Evolutionary conservation across 2,113 vertebrate species (phyloP), one percentile per base, ranked within the genome.

Genomic region (Notiomystis cincta): DNA sequence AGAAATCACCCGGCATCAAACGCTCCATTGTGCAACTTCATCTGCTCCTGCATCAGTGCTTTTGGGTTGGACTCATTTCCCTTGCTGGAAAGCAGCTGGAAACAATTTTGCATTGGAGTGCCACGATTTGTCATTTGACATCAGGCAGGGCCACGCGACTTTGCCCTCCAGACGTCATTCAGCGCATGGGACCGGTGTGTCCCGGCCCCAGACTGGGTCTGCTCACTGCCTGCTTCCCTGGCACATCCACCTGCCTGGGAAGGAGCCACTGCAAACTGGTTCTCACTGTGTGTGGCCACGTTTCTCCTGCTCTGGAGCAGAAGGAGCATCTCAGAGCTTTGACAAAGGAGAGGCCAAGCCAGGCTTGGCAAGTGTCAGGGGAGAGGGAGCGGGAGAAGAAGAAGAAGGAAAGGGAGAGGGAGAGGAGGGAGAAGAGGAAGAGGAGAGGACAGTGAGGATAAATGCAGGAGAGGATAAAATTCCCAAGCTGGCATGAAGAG

Each of bases 61-160:
- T 82, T 62, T 18, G 51, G 60, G 51, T 11, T 57, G 76, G 82
- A 58, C 82, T 81, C 12, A 3, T 83, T 71, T 92, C 92, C 60
- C 51, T 86, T 92, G 58, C 78, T 80, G 85, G 85, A 70, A 90
- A 94, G 79, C 58, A 70, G 93, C 71, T 89, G 95, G 88, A 75
- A 97, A 42, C 13, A 53, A 22, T 93, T 95, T 86, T 60, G 51
- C 27, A 2, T 44, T 0, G 1, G 33, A 37, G 76, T 5, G 31
- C 51, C 51, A 40, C 0, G 2, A 61, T 57, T 66, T 44, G 69
- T 65, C 54, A 9, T 58, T 82, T 45, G 77, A 56, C 45, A 40
- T 70, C 5, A 17, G 82, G 64, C 40, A 72, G 67, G 62, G 23
- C 30, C 21, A 3, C 2, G 20, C 4, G 4, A 61, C 72, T 54